Base-by-base conservation (phyloP, 1,140 invertebrate species). In the Nylanderia fulva region DNA sequence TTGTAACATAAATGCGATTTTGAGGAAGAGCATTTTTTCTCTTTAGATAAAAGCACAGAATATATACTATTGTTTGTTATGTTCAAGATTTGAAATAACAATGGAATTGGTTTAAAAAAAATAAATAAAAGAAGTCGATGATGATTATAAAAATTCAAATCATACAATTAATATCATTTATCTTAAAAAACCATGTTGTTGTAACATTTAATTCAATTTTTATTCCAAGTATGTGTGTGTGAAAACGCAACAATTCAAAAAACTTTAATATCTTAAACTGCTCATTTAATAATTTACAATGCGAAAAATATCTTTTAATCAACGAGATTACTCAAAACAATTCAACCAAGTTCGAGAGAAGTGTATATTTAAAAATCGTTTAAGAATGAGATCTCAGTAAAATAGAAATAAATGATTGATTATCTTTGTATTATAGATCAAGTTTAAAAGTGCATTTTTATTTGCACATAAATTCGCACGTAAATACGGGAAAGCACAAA, bases 321-420 rank as follows among this genome's bases (percentile, higher is more conserved):
- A n/a, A n/a, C n/a, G n/a, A n/a, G n/a, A 72, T 72, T 8, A 48
- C 9, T 54, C 11, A 11, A 72, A 36, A 56, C n/a, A 54, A 56
- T 56, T 72, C 29, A 11, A 54, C 7, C 8, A 21, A 54, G 11
- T 27, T 29, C 2, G 9, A 68, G 45, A 42, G 9, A 42, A 42
- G n/a, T n/a, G n/a, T n/a, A 36, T 21, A 24, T 24, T 33, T 8
- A 33, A 52, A 6, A 18, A 54, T n/a, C 9, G 9, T 72, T 58
- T 68, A 24, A 52, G 42, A 58, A 1, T 1, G 4, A 21, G 8
- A 39, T 39, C 4, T 15, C 33, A n/a, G n/a, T n/a, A n/a, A 15
- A 42, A 4, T 42, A 15, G 45, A 21, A 24, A 6, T 4, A 21
- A 75, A 29, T 42, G 5, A 60, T 15, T 3, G 15, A 48, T n/a